Evolutionary conservation across 92 coral and sea anemone species (phyloP), one percentile per base, ranked within the genome.

Genomic region (Phenganax stokvisi): DNA sequence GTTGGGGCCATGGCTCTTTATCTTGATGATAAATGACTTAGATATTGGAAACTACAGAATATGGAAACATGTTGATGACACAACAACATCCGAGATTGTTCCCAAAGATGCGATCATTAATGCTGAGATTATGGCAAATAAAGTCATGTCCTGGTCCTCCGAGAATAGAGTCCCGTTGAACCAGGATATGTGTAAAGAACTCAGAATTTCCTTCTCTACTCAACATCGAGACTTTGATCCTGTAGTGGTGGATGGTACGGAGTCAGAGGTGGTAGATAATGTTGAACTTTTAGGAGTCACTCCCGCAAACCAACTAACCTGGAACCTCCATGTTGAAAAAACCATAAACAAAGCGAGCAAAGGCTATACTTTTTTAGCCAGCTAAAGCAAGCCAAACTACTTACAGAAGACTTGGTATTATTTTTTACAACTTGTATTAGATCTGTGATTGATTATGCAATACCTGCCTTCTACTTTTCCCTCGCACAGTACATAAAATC

Each of bases 81-180:
- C 12, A 10, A 59, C 65, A 59, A 59, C 65, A 10, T 59, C 65
- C 12, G 65, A 59, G 65, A 59, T 59, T 59, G 25, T 20, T 20
- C 25, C 25, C 25, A 20, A 20, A 20, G 25, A 20, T 20, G 25
- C 25, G 25, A 20, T 37, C 10, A 62, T 28, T 62, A 15, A 62
- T 15, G 68, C 68, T 16, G 30, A 62, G 68, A 62, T 6, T 62
- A 62, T 62, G 9, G 77, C 60, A 0, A 57, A 44, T 73, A 57
- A 73, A 20, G 31, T 73, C 12, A 73, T 73, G 77, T 52, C 77
- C 58, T 73, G 59, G 59, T 73, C 77, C 25, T 20, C 25, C 20
- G 77, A 73, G 20, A 73, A 73, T 73, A 73, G 10, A 73, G 77
- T 73, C 17, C 77, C 44, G n/a, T 72, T 72, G 76, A 72, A 72